Evolutionary conservation across 2,888 invertebrate genomes (phyloP).

Genomic region (Lithophane leautieri): DNA sequence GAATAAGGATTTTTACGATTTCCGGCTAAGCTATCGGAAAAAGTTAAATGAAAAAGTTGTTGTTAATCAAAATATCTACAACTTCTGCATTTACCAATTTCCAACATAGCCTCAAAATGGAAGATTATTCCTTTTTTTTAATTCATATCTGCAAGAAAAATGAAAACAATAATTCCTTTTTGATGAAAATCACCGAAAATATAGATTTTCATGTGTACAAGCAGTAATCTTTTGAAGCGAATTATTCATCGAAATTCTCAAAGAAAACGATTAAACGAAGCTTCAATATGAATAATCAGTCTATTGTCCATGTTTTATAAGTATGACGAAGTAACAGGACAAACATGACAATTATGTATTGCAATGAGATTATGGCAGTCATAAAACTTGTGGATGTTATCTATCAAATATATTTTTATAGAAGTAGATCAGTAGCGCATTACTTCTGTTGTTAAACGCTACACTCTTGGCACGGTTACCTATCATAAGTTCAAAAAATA

Average conservation of each 20-base stretch:
- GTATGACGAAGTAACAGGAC: background rate
- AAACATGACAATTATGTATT: conserved; percentile 1
- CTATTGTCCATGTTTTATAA: background rate
- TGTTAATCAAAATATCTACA: no score
- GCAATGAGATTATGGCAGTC: conserved; percentile 10
- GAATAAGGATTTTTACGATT: background rate
- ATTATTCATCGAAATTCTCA: background rate
- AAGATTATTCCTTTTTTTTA: no score
- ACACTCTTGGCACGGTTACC: conserved; percentile 43
- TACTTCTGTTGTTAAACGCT: conserved; percentile 28
- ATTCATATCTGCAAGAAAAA: no score
- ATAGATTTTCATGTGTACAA: no score
- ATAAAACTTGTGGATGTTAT: conserved; percentile 28
- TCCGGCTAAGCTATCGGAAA: no score
- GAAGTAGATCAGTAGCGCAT: conserved; percentile 36
- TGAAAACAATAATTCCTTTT: no score
- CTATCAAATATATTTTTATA: conserved; percentile 28
- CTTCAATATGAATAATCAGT: background rate
- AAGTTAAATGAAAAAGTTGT: no score
- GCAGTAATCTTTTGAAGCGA: no score
- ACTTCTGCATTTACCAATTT: no score
- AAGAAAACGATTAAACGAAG: background rate
- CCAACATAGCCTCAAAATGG: no score
- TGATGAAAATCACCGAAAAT: no score
- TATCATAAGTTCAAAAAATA: no score